phyloP scores from a whole-genome alignment of 2,888 invertebrate genomes.

The Nebria brevicollis region DNA sequence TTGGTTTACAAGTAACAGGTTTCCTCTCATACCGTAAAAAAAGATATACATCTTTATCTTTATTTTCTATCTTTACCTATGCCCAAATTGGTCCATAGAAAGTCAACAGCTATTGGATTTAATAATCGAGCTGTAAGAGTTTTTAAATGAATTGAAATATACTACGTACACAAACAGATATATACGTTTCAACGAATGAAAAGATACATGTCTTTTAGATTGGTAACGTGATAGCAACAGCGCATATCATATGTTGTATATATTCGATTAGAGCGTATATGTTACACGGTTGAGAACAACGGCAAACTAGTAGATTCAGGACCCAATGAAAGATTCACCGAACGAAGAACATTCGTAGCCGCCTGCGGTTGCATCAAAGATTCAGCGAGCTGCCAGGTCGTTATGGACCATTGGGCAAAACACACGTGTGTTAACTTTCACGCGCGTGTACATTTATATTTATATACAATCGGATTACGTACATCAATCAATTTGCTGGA shows the following conservation, averaged over 20 bases:
- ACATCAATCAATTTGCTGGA: slow-evolving; percentile 28
- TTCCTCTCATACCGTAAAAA: no score
- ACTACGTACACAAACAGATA: neutral
- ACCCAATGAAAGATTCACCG: slow-evolving; percentile 28
- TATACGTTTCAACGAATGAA: neutral
- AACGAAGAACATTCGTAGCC: slow-evolving; percentile 19
- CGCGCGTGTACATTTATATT: slow-evolving; percentile 3
- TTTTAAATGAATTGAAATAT: no score
- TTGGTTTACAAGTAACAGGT: no score
- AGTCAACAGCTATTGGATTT: no score
- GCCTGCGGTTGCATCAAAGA: slow-evolving; percentile 28
- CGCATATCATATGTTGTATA: neutral
- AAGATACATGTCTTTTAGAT: neutral
- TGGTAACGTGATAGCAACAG: neutral
- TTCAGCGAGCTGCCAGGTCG: slow-evolving; percentile 26
- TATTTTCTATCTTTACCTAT: no score
- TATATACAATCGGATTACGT: slow-evolving; percentile 12
- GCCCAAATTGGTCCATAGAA: no score
- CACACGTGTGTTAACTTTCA: neutral
- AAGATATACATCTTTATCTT: no score
- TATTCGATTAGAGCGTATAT: neutral
- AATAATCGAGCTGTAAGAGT: no score
- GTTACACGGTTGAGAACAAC: neutral
- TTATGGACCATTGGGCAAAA: slow-evolving; percentile 31
- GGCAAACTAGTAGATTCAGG: neutral